Conservation (phyloP, 2,888 invertebrate genomes). For the Diarsia mendica region DNA sequence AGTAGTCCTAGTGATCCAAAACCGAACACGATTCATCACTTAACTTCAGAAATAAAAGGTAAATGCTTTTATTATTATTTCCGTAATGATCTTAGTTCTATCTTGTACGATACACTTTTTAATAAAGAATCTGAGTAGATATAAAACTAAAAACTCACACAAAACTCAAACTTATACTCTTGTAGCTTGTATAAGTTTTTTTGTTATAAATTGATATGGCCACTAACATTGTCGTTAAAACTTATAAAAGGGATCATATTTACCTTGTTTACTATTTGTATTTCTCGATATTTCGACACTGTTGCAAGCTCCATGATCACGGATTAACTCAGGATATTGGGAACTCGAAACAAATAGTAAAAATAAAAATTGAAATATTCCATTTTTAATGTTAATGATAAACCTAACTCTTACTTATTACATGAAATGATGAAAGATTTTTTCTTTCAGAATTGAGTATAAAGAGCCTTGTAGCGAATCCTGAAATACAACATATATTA, state of each 20-base stretch:
- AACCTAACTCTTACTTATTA: background rate
- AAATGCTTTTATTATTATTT: slow-evolving; percentile 3
- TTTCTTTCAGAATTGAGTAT: slow-evolving; percentile 42
- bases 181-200: too few species aligned
- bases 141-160: too few species aligned
- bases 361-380: too few species aligned
- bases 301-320: background rate
- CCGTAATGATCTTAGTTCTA: background rate
- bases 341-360: too few species aligned
- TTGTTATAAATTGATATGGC: too few species aligned
- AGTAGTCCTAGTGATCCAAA: background rate
- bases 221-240: too few species aligned
- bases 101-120: background rate
- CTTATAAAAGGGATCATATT: too few species aligned
- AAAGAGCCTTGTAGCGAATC: slow-evolving; percentile 14
- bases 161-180: too few species aligned
- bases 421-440: background rate
- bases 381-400: too few species aligned
- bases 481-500: slow-evolving; percentile 52
- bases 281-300: background rate
- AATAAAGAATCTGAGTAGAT: too few species aligned
- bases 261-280: too few species aligned
- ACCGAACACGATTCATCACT: background rate
- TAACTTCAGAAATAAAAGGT: slow-evolving; percentile 24
- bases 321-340: background rate